phyloP scores from a whole-genome alignment of 2,888 invertebrate genomes.

The Drosophila nr. perissopoda region DNA sequence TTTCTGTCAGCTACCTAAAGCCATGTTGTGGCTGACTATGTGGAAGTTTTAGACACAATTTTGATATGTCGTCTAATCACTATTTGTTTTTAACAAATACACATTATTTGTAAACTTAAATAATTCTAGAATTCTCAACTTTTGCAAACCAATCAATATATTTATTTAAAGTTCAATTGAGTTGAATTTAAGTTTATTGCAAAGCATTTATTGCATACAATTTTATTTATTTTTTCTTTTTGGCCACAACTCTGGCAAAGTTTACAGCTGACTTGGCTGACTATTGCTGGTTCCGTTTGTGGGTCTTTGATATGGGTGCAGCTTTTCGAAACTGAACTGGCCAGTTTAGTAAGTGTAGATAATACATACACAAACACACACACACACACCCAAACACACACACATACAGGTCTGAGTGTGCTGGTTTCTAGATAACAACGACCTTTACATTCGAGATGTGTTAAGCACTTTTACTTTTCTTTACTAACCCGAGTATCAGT shows the following conservation, averaged over 20 bases:
- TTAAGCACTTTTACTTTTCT: slow-evolving; percentile 40
- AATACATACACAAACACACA: not conserved
- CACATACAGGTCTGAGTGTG: slow-evolving; percentile 17
- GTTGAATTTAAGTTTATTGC: slow-evolving; percentile 13
- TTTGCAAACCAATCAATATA: slow-evolving; percentile 8
- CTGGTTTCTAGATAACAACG: slow-evolving; percentile 38
- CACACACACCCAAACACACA: not conserved
- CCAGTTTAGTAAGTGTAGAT: slow-evolving; percentile 37
- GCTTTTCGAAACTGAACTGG: slow-evolving; percentile 41
- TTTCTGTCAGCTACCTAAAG: not conserved
- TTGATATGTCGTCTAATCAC: not conserved
- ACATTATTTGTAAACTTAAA: not conserved
- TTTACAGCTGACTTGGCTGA: slow-evolving; percentile 42
- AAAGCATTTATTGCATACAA: slow-evolving; percentile 8
- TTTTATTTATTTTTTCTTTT: slow-evolving; percentile 5
- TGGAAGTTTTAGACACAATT: not conserved
- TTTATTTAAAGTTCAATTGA: slow-evolving; percentile 35
- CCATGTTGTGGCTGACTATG: not conserved
- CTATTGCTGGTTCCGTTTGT: slow-evolving; percentile 50
- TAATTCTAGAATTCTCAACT: not conserved
- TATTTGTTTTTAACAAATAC: not conserved
- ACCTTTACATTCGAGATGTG: slow-evolving; percentile 26
- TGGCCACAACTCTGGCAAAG: slow-evolving; percentile 21
- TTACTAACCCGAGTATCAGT: not conserved
- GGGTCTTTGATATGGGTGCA: slow-evolving; percentile 66